Evolutionary conservation across 1,140 invertebrate genomes (phyloP), one percentile per base, ranked within the genome.

Genomic region (Nautilus pompilius): DNA sequence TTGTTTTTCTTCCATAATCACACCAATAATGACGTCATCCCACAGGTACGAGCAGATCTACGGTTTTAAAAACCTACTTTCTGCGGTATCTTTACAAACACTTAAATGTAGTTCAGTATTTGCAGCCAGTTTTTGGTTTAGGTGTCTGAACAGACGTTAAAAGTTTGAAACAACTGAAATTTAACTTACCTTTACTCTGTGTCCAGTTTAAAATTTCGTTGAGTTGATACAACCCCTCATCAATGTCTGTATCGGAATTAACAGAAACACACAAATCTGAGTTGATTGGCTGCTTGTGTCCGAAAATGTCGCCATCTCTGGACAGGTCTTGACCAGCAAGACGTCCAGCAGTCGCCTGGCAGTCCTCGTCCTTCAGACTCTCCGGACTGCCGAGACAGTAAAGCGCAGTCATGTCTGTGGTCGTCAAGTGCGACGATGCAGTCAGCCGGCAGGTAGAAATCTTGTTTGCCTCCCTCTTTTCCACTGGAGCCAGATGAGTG

Each of bases 121-220:
- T n/a, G n/a, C n/a, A n/a, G n/a, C n/a, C n/a, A n/a, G n/a, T n/a
- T n/a, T n/a, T n/a, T n/a, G n/a, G n/a, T n/a, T n/a, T n/a, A n/a
- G n/a, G n/a, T n/a, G n/a, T n/a, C n/a, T n/a, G n/a, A n/a, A n/a
- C n/a, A n/a, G n/a, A n/a, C n/a, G n/a, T n/a, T n/a, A n/a, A n/a
- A n/a, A n/a, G n/a, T n/a, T n/a, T n/a, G n/a, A n/a, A n/a, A n/a
- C n/a, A n/a, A n/a, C n/a, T n/a, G n/a, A n/a, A n/a, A n/a, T n/a
- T n/a, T n/a, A n/a, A 53, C 29, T 20, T 53, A 53, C 49, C 49
- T 20, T 53, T 53, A 28, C 17, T 53, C 29, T 53, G 49, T 53
- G 26, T 22, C 49, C 49, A n/a, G n/a, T n/a, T n/a, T n/a, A n/a
- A 53, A 20, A 28, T 15, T 53, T 53, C 29, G 26, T 28, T 53